Conservation (phyloP, 2,113 vertebrate species). For the Barnardius zonarius region DNA sequence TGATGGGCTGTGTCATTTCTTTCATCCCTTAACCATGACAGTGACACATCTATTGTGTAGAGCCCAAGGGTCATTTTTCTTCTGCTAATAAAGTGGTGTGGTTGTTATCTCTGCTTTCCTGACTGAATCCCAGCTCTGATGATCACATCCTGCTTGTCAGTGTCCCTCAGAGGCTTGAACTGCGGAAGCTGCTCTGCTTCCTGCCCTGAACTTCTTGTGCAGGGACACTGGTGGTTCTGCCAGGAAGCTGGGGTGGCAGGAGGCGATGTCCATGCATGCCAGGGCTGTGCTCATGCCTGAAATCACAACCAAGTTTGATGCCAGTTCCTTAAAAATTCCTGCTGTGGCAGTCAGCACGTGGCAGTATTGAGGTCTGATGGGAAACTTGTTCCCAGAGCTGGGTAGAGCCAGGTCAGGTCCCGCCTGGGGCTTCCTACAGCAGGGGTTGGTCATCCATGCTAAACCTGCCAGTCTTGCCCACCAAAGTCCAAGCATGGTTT, state of each 20-base stretch:
- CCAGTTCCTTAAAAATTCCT: neutral
- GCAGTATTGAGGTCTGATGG: neutral
- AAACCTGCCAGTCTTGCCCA: neutral
- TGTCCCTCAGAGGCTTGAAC: neutral
- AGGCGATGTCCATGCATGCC: fast-evolving
- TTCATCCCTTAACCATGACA: neutral
- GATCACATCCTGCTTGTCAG: neutral
- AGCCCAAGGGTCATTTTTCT: neutral
- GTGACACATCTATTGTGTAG: neutral
- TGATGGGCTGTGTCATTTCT: neutral
- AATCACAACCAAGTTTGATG: neutral
- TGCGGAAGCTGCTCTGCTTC: neutral
- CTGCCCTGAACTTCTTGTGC: neutral
- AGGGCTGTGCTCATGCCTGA: neutral
- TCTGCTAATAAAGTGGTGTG: neutral
- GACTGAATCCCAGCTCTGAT: neutral
- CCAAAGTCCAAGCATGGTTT: neutral
- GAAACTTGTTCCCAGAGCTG: neutral
- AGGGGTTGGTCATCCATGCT: neutral
- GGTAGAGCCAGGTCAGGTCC: neutral
- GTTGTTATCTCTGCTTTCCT: neutral
- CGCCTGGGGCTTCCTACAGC: neutral
- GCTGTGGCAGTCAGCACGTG: neutral
- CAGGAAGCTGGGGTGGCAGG: neutral
- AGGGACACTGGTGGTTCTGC: neutral